Percentiles rank a stretch among this genome's conserved stretches.
Conservation (phyloP, 2,797 vertebrate genomes). For the Eidolon dupreanum region DNA sequence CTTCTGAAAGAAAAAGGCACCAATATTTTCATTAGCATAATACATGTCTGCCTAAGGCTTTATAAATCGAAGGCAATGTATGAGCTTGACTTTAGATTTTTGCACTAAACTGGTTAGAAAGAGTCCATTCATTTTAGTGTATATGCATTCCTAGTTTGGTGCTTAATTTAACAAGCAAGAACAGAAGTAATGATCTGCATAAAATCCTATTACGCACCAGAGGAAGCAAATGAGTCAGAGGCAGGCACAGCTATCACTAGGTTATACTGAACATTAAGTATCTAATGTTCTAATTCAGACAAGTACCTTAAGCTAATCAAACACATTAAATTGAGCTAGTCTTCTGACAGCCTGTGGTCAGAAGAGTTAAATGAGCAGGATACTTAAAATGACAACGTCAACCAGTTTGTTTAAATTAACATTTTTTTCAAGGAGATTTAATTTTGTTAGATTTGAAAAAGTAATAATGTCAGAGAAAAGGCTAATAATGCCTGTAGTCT, state of each 20-base stretch:
- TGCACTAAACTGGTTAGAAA: not conserved
- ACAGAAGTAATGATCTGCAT: not conserved
- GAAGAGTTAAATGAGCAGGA: slow-evolving; percentile 25
- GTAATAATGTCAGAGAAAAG: slow-evolving; percentile 38
- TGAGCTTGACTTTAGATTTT: slow-evolving; percentile 25
- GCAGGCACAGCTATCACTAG: not conserved
- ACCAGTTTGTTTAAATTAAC: not conserved
- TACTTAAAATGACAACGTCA: slow-evolving; percentile 27
- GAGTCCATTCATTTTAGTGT: not conserved
- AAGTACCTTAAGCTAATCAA: slow-evolving; percentile 62
- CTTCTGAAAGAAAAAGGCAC: slow-evolving; percentile 15
- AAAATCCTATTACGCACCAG: slow-evolving; percentile 38
- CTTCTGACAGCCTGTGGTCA: not conserved
- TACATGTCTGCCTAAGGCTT: not conserved
- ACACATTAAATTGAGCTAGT: slow-evolving; percentile 28
- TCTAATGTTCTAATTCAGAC: slow-evolving; percentile 55
- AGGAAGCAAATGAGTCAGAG: slow-evolving; percentile 49
- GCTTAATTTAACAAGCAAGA: slow-evolving; percentile 46
- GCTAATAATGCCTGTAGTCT: not conserved
- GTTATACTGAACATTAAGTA: slow-evolving; percentile 14
- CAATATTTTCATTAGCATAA: slow-evolving; percentile 1
- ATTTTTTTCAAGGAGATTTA: slow-evolving; percentile 48
- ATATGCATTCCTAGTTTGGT: not conserved
- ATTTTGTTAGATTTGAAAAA: slow-evolving; percentile 33
- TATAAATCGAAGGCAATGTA: not conserved